Evolutionary conservation across 2,888 invertebrate genomes (phyloP).

Genomic region (Hypercompe scribonia): DNA sequence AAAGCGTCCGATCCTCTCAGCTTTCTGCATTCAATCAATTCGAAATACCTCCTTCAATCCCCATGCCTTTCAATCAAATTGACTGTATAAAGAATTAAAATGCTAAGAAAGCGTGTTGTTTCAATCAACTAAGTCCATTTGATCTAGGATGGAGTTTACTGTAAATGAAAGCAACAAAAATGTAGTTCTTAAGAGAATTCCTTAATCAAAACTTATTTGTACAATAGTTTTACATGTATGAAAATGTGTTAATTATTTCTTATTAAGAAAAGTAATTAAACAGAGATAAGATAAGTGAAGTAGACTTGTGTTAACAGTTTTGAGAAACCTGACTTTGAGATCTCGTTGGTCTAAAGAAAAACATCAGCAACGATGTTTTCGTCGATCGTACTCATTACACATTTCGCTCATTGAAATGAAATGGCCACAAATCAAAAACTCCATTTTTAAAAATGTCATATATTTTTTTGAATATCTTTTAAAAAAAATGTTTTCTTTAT

Average conservation of each 20-base stretch:
- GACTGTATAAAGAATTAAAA: background rate
- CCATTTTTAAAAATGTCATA: too few species aligned
- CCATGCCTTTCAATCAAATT: background rate
- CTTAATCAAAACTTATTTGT: background rate
- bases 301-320: background rate
- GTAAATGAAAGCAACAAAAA: background rate
- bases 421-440: too few species aligned
- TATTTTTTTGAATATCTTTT: too few species aligned
- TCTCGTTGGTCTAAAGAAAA: background rate
- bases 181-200: background rate
- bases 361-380: background rate
- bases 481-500: too few species aligned
- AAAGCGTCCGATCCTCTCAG: background rate
- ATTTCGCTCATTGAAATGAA: too few species aligned
- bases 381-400: too few species aligned
- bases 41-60: background rate
- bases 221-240: background rate
- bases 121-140: background rate
- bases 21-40: conserved; percentile 1
- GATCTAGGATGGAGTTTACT: background rate
- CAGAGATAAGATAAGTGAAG: background rate
- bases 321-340: background rate
- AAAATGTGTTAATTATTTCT: background rate
- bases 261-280: background rate
- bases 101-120: background rate